Evolutionary conservation across 2,888 invertebrate genomes (phyloP).

Genomic region (Disparrhopalites patrizii): DNA sequence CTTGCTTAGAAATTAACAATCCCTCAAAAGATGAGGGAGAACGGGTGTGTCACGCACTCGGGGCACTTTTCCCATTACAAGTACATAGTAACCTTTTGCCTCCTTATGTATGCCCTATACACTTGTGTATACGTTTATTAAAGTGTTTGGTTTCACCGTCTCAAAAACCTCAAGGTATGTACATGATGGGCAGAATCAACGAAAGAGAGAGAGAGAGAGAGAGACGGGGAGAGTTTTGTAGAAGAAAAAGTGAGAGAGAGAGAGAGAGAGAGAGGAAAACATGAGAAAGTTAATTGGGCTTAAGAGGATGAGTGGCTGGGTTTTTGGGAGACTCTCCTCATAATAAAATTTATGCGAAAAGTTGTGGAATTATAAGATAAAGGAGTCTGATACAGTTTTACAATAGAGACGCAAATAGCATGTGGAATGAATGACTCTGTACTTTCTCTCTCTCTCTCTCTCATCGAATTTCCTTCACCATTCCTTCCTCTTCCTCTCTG

Average conservation of each 20-base stretch:
- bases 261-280: constrained; percentile 45
- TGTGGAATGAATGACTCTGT: constrained; percentile 27
- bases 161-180: not conserved
- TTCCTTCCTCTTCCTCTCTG: not conserved
- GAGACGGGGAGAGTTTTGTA: not conserved
- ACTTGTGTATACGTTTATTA: constrained; percentile 15
- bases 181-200: not conserved
- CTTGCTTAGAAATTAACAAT: constrained; percentile 3
- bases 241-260: too few species aligned
- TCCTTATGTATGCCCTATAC: not conserved
- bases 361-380: constrained; percentile 49
- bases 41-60: not conserved
- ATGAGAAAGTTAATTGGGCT: constrained; percentile 48
- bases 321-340: constrained; percentile 20
- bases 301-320: constrained; percentile 35
- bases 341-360: constrained; percentile 49
- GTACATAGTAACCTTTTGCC: too few species aligned
- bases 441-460: not conserved
- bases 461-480: constrained; percentile 1
- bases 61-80: too few species aligned
- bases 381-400: constrained; percentile 47
- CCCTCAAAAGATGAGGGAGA: constrained; percentile 5
- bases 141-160: constrained; percentile 22
- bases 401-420: constrained; percentile 38
- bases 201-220: constrained; percentile 18